A percentile compares a stretch with the other conserved stretches of the same genome.
These are phyloP conservation scores for Petrolisthes cinctipes DNA, from an alignment of 2,888 invertebrate species.

Conservation along the genomic window DNA sequence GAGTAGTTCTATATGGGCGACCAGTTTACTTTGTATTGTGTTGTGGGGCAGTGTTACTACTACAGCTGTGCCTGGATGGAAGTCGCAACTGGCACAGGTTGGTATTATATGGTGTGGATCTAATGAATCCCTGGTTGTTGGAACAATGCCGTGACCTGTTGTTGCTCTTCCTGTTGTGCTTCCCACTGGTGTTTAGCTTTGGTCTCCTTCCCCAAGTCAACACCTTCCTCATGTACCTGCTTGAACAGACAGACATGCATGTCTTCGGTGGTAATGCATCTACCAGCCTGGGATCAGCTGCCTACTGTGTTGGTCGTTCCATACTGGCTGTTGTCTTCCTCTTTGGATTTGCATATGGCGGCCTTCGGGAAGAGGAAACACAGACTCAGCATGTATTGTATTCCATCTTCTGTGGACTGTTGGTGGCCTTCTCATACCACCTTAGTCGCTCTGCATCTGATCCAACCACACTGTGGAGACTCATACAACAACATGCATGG, in stretches of 20 bases:
- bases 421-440: slow-evolving; percentile 91
- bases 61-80: slow-evolving; percentile 56
- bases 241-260: slow-evolving; percentile 84
- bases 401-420: slow-evolving; percentile 91
- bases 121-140: slow-evolving; percentile 77
- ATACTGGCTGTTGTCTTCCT: slow-evolving; percentile 82
- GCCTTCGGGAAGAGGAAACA: slow-evolving; percentile 77
- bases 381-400: slow-evolving; percentile 87
- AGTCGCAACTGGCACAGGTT: slow-evolving; percentile 66
- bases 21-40: slow-evolving; percentile 68
- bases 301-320: slow-evolving; percentile 86
- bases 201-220: slow-evolving; percentile 97
- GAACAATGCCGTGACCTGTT: slow-evolving; percentile 80
- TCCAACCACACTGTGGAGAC: slow-evolving; percentile 88
- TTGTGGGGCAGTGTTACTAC: slow-evolving; percentile 69
- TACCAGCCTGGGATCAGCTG: slow-evolving; percentile 84
- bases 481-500: slow-evolving; percentile 80
- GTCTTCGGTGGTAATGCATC: slow-evolving; percentile 90
- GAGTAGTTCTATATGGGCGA: slow-evolving; percentile 89
- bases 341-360: slow-evolving; percentile 89
- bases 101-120: slow-evolving; percentile 70
- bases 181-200: slow-evolving; percentile 93
- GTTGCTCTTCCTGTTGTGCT: slow-evolving; percentile 84
- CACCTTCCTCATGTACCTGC: slow-evolving; percentile 94
- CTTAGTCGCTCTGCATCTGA: slow-evolving; percentile 93